Percentiles rank a stretch among this genome's conserved stretches.
Conservation (phyloP, 2,113 vertebrate genomes). For the Enhydra lutris region DNA sequence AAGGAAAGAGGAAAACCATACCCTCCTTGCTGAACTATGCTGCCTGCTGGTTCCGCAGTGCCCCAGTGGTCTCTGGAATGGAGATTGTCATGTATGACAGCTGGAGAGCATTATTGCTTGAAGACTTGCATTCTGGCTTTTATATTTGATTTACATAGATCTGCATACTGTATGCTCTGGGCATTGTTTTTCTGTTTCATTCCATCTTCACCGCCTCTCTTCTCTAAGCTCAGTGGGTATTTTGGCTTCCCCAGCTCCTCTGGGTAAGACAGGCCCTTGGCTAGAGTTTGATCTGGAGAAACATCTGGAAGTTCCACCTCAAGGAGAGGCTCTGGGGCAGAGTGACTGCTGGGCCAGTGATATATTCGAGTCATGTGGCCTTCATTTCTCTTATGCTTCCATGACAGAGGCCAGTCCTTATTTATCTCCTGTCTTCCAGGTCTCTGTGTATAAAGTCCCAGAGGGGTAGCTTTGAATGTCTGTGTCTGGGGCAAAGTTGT, state of each 20-base stretch:
- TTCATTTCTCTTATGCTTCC: background rate
- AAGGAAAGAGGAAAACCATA: slow-evolving; percentile 43
- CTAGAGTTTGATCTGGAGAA: slow-evolving; percentile 36
- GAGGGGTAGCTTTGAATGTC: background rate
- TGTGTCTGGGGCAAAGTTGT: background rate
- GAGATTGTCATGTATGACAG: background rate
- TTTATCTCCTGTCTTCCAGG: background rate
- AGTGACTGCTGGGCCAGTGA: background rate
- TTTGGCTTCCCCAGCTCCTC: background rate
- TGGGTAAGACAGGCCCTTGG: background rate
- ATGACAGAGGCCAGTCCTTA: background rate
- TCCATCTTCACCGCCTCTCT: background rate
- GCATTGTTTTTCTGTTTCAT: slow-evolving; percentile 17
- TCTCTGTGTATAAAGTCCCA: background rate
- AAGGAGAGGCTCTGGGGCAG: background rate
- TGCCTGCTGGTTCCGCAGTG: background rate
- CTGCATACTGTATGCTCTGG: background rate
- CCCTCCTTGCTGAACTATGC: background rate
- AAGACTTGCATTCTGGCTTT: slow-evolving; percentile 44
- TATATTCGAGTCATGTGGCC: background rate
- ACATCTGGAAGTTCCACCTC: background rate
- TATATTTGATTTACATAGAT: slow-evolving; percentile 59
- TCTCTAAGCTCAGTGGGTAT: background rate
- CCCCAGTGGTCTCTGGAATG: background rate
- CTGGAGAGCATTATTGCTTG: slow-evolving; percentile 15